These are phyloP conservation scores for Amphipoea oculea DNA, from an alignment of 2,888 invertebrate species.

Conservation along the genomic window DNA sequence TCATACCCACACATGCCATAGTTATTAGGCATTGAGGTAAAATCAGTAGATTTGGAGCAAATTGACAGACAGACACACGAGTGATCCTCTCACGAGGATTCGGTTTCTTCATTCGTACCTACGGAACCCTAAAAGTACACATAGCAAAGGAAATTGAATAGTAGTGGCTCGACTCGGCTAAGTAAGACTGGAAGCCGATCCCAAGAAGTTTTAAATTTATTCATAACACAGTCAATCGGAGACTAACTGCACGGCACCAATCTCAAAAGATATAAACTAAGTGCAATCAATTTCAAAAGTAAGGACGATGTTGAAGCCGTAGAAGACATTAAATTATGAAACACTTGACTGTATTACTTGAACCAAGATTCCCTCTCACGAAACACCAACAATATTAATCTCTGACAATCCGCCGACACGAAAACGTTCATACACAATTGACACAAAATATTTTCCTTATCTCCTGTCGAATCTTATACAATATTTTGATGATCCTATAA, in stretches of 20 bases:
- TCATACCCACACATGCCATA: not conserved
- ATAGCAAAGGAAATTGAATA: not conserved
- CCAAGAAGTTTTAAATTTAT: not conserved
- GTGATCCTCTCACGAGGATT: no score
- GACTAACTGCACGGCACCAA: not conserved
- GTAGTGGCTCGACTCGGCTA: not conserved
- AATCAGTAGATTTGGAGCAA: not conserved
- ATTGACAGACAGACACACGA: not conserved
- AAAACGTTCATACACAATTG: conserved; percentile 18
- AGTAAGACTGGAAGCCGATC: not conserved
- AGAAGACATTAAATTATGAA: not conserved
- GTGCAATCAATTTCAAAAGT: not conserved
- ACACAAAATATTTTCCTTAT: conserved; percentile 7
- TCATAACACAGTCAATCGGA: not conserved
- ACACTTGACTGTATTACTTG: not conserved
- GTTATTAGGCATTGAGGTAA: not conserved
- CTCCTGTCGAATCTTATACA: not conserved
- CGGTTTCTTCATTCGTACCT: not conserved
- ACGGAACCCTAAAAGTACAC: not conserved
- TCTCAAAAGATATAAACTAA: not conserved
- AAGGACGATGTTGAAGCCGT: not conserved
- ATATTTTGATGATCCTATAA: conserved; percentile 19
- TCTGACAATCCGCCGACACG: conserved; percentile 5
- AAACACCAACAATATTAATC: not conserved
- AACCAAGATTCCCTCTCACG: not conserved